Conservation (phyloP, 2,797 vertebrate species). For the Coreius guichenoti region DNA sequence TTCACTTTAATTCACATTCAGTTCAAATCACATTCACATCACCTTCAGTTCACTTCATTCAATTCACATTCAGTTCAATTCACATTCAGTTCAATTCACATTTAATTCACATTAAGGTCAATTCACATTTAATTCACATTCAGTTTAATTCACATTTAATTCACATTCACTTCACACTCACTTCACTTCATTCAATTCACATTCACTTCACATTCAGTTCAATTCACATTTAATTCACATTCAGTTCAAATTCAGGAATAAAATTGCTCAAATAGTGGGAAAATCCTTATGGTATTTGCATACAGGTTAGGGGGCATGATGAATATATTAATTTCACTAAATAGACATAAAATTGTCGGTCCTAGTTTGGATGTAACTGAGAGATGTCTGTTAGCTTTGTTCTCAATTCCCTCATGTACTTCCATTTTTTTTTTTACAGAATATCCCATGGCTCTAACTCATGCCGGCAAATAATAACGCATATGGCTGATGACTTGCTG, state of each 20-base stretch:
- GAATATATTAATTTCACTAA: background rate
- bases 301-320: background rate
- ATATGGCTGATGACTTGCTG: conserved; percentile 52
- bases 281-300: background rate
- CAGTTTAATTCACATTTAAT: no score
- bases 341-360: background rate
- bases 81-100: no score
- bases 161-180: no score
- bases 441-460: conserved; percentile 32
- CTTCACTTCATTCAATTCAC: no score
- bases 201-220: no score
- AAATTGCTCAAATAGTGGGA: background rate
- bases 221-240: no score
- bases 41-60: no score
- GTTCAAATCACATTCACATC: no score
- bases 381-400: conserved; percentile 5
- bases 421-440: background rate
- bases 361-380: background rate
- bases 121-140: no score
- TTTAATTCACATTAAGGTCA: no score
- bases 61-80: no score
- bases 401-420: conserved; percentile 52
- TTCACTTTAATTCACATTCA: no score
- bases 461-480: conserved; percentile 27
- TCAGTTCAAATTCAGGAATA: background rate